Percentiles rank a stretch among this genome's conserved stretches.
phyloP scores from a whole-genome alignment of 2,113 vertebrate genomes.

The Crotalus tigris region DNA sequence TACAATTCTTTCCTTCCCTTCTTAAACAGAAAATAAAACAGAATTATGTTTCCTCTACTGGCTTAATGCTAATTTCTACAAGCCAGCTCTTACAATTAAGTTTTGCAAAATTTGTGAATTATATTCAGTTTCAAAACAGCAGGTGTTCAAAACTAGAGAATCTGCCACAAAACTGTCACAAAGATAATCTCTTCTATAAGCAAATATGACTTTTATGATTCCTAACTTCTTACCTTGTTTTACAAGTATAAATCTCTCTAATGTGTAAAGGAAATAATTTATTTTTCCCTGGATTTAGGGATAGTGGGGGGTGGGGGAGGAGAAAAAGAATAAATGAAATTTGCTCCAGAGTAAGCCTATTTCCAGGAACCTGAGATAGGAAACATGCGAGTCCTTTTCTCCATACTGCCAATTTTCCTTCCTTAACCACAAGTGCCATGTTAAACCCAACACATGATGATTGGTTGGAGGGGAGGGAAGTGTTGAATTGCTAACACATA shows the following conservation, averaged over 20 bases:
- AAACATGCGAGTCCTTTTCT: fast-evolving
- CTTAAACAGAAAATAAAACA: background rate
- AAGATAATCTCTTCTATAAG: background rate
- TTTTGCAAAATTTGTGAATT: background rate
- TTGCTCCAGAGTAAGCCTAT: background rate
- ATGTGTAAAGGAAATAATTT: background rate
- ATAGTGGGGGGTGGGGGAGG: no score
- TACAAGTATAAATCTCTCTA: background rate
- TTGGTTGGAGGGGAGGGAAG: background rate
- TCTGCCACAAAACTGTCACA: background rate
- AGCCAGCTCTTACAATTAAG: background rate
- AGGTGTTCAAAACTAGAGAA: background rate
- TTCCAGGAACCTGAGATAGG: background rate
- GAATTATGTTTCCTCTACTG: background rate
- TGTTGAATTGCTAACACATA: background rate
- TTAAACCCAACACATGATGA: background rate
- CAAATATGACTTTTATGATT: background rate
- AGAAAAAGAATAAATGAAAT: background rate
- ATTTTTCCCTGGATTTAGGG: background rate
- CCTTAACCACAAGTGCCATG: background rate
- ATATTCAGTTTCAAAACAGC: background rate
- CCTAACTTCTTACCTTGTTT: background rate
- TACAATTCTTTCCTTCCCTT: background rate
- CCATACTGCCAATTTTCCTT: background rate
- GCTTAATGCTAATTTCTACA: conserved; percentile 2